Base-by-base conservation (phyloP, 2,888 invertebrate genomes). In the Caenorhabditis doughertyi region DNA sequence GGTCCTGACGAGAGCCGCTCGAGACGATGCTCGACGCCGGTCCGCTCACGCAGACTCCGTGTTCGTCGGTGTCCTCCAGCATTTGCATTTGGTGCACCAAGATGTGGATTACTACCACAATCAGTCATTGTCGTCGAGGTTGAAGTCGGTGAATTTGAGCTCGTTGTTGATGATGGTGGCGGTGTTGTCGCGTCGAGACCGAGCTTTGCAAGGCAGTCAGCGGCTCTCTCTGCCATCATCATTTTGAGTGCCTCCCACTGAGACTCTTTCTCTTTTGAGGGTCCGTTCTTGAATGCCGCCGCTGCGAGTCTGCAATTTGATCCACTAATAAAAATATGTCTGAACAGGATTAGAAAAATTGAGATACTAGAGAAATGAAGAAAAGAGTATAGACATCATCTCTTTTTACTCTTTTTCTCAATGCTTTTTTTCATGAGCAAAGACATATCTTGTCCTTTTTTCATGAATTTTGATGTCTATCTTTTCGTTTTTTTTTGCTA, bases 221-320 rank as follows among this genome's bases (percentile, higher is more conserved):
- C 86, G 29, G 91, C 90, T 49, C 91, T 83, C 84, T 91, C 91
- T 11, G 91, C 89, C 91, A 91, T 91, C 80, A 91, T 90, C 90
- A 91, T 91, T 74, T 90, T 90, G 74, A 90, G 88, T 18, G 90
- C 89, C 62, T 84, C 85, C 90, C 90, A 90, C 90, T 90, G 90
- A 60, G 89, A 87, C 70, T 89, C 89, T 81, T 89, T 86, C 73
- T 81, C 79, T 62, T 84, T 90, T 7, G 89, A 87, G 18, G 85
- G 73, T 51, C 79, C 80, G 74, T 79, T 71, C 51, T 74, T 73
- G 71, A 64, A 73, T 56, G 65, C 70, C 44, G 77, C 70, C 27
- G 77, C 84, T 23, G 85, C 85, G 47, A 82, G 77, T 73, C 85
- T 85, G 82, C 53, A 84, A 81, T 72, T 56, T 58, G 64, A 67